Percentiles rank a stretch among this genome's conserved stretches.
These are phyloP conservation scores for Microhierax caerulescens DNA, from an alignment of 2,797 vertebrate species.

Conservation along the genomic window DNA sequence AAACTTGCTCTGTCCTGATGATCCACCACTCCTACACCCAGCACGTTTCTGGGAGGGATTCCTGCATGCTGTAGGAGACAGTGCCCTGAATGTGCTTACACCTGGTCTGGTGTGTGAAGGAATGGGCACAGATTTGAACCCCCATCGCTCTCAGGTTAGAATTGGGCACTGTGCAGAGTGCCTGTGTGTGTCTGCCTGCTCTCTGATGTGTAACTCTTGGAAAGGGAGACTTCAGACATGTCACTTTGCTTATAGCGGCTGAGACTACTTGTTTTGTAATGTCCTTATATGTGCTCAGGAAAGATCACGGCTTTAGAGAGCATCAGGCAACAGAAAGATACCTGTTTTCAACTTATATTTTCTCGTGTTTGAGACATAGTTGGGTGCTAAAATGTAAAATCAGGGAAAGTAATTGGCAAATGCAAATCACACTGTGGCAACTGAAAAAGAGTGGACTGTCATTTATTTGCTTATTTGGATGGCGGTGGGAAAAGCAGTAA, in stretches of 20 bases:
- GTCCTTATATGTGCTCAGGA: neutral
- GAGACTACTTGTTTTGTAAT: neutral
- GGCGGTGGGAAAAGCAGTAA: neutral
- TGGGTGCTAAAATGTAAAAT: neutral
- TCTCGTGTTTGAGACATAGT: neutral
- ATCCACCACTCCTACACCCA: constrained; percentile 14
- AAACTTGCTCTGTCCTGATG: constrained; percentile 31
- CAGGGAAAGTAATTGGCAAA: neutral
- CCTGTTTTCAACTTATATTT: neutral
- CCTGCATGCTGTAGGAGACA: neutral
- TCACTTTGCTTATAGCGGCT: neutral
- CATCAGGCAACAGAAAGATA: neutral
- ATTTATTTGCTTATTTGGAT: neutral
- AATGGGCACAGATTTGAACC: neutral
- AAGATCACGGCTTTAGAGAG: neutral
- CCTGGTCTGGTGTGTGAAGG: neutral
- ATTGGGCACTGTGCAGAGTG: neutral
- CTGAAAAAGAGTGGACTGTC: neutral
- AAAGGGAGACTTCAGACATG: neutral
- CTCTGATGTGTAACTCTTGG: fast-evolving
- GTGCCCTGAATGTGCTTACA: neutral
- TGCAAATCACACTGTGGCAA: neutral
- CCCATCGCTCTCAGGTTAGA: neutral
- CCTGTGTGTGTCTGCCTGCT: neutral
- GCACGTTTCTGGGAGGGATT: neutral